phyloP scores from a whole-genome alignment of 2,888 invertebrate species.

The Aspidiotus rigidus region DNA sequence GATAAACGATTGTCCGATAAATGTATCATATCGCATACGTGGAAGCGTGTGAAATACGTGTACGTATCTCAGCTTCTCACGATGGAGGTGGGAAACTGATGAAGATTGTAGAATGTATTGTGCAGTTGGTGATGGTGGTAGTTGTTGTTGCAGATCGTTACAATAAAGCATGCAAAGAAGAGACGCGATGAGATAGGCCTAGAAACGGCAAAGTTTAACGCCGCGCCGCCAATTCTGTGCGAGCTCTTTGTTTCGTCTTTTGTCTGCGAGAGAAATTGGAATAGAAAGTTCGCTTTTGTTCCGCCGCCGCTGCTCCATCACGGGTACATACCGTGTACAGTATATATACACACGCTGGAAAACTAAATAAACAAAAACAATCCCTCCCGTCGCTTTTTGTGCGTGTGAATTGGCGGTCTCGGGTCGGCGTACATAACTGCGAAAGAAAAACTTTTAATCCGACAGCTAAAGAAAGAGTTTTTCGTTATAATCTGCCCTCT shows the following conservation, averaged over 20 bases:
- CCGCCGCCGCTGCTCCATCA: neutral
- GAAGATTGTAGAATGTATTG: too few relatives aligned
- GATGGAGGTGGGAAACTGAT: too few relatives aligned
- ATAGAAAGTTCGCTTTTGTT: conserved; percentile 2
- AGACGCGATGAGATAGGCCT: neutral
- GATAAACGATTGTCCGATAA: too few relatives aligned
- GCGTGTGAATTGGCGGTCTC: neutral
- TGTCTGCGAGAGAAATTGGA: conserved; percentile 2
- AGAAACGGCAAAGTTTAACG: neutral
- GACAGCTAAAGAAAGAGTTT: neutral
- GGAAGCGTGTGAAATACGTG: too few relatives aligned
- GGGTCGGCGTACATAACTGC: neutral
- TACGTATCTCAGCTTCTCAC: too few relatives aligned
- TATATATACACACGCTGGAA: neutral
- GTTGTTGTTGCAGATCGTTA: neutral
- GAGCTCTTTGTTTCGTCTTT: conserved; percentile 2
- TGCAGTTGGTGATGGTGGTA: too few relatives aligned
- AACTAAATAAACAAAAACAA: conserved; percentile 4
- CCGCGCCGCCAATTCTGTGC: neutral
- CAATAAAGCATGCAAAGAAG: neutral
- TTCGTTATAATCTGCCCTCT: neutral
- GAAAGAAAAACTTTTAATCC: conserved; percentile 4
- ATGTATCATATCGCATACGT: too few relatives aligned
- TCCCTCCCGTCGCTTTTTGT: conserved; percentile 4
- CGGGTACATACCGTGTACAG: too few relatives aligned